Conservation (phyloP, 2,888 invertebrate genomes). For the Bhutanitis thaidina region DNA sequence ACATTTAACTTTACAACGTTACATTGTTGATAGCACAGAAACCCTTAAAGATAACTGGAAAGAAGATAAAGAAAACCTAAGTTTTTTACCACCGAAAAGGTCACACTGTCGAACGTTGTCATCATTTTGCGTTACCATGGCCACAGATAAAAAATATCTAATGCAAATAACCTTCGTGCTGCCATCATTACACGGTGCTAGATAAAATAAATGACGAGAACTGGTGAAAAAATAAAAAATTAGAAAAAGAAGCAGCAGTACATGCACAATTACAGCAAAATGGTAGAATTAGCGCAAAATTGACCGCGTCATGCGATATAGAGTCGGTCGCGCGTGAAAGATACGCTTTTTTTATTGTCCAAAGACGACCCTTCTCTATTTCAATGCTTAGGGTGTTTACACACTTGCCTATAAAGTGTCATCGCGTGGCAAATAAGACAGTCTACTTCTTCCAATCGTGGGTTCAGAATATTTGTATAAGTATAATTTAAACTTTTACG, state of each 20-base stretch:
- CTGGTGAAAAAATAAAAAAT: not conserved
- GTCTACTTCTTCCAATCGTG: too few relatives aligned
- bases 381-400: not conserved
- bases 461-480: too few relatives aligned
- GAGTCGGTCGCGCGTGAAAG: not conserved
- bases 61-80: too few relatives aligned
- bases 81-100: not conserved
- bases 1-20: too few relatives aligned
- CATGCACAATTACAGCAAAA: constrained; percentile 16
- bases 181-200: not conserved
- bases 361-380: not conserved
- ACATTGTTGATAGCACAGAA: too few relatives aligned
- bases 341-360: not conserved
- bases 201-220: not conserved
- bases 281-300: constrained; percentile 23
- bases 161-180: not conserved
- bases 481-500: too few relatives aligned
- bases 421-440: too few relatives aligned
- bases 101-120: not conserved
- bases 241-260: not conserved
- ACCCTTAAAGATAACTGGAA: too few relatives aligned
- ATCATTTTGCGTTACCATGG: not conserved
- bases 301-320: constrained; percentile 21
- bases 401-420: not conserved
- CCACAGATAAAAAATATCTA: not conserved